These are phyloP conservation scores for Tigriopus californicus DNA, from an alignment of 2,888 invertebrate species.

Conservation along the genomic window DNA sequence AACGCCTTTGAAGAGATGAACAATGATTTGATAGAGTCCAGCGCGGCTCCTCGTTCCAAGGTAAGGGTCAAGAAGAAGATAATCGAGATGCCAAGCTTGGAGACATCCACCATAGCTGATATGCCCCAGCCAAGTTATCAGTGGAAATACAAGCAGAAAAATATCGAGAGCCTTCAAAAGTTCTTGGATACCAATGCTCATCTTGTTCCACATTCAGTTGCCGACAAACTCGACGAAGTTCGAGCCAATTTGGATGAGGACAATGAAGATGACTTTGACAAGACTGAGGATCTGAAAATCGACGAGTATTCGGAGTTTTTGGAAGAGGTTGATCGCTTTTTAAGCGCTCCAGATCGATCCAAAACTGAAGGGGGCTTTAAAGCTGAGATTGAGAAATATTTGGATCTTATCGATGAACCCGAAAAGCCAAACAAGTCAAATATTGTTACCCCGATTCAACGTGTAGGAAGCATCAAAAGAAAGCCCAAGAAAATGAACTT, in stretches of 20 bases:
- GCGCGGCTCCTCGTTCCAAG: too few species aligned
- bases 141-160: constrained; percentile 4
- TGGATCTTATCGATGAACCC: neutral
- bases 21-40: too few species aligned
- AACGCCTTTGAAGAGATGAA: too few species aligned
- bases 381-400: neutral
- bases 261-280: neutral
- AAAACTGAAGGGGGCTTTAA: constrained; percentile 5
- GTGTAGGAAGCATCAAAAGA: too few species aligned
- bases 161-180: neutral
- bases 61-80: too few species aligned
- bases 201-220: neutral
- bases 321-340: neutral
- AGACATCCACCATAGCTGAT: too few species aligned
- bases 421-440: too few species aligned
- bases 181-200: neutral
- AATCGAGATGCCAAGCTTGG: too few species aligned
- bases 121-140: neutral
- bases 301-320: constrained; percentile 3
- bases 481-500: too few species aligned
- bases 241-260: neutral
- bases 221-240: neutral
- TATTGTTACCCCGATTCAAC: too few species aligned
- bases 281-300: neutral
- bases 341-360: constrained; percentile 6